phyloP scores from a whole-genome alignment of 2,888 invertebrate genomes.

The Palloptera scutellata region DNA sequence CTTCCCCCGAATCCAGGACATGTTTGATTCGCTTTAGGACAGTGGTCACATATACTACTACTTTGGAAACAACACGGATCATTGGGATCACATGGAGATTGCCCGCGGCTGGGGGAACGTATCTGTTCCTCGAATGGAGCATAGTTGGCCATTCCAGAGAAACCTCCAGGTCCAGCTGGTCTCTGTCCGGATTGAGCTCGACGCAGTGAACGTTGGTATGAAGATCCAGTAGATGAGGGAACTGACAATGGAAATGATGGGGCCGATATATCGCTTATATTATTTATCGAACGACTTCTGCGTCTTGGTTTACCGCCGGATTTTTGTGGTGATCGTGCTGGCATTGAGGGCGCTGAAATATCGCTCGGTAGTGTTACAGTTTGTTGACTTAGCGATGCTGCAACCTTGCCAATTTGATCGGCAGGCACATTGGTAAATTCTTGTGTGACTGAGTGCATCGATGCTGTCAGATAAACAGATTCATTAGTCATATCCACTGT shows the following conservation, averaged over 20 bases:
- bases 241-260: slow-evolving; percentile 24
- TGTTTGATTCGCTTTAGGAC: background rate
- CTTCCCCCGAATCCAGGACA: slow-evolving; percentile 13
- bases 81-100: slow-evolving; percentile 4
- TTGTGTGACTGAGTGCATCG: slow-evolving; percentile 15
- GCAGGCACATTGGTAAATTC: background rate
- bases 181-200: background rate
- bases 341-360: slow-evolving; percentile 1
- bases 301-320: slow-evolving; percentile 3
- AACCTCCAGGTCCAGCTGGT: slow-evolving; percentile 20
- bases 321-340: background rate
- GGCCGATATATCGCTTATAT: slow-evolving; percentile 20
- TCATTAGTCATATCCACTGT: slow-evolving; percentile 15
- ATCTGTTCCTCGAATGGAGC: slow-evolving; percentile 34
- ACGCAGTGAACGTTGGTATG: background rate
- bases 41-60: background rate
- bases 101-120: slow-evolving; percentile 11
- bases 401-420: background rate
- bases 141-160: slow-evolving; percentile 35
- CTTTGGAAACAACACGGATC: slow-evolving; percentile 12
- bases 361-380: background rate
- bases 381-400: slow-evolving; percentile 3
- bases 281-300: background rate
- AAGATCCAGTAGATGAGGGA: slow-evolving; percentile 13
- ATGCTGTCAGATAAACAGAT: slow-evolving; percentile 15